Conservation (phyloP, 1,140 invertebrate genomes). For the Eufriesea mexicana region DNA sequence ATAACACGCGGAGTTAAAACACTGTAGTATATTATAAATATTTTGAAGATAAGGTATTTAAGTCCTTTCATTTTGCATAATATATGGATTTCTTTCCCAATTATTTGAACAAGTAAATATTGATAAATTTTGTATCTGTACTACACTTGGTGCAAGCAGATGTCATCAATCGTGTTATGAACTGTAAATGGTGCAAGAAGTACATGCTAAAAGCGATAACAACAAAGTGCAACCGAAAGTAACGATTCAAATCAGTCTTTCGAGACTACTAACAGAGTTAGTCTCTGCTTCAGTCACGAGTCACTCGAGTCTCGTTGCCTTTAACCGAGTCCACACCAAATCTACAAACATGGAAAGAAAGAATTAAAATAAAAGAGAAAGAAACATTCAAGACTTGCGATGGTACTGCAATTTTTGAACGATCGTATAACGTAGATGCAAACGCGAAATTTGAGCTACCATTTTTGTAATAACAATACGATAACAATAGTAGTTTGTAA, state of each 20-base stretch:
- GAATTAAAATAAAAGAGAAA: neutral
- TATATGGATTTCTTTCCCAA: too few species aligned
- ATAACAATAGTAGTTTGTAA: neutral
- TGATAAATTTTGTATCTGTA: too few species aligned
- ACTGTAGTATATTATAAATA: too few species aligned
- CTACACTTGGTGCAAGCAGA: too few species aligned
- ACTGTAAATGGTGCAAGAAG: too few species aligned
- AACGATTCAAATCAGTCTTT: constrained; percentile 12
- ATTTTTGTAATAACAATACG: neutral
- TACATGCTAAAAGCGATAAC: neutral
- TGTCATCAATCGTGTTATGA: too few species aligned
- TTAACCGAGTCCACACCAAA: neutral
- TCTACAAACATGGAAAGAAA: neutral
- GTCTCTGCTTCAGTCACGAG: neutral
- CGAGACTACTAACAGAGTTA: neutral
- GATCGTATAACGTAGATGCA: too few species aligned
- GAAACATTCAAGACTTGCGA: neutral
- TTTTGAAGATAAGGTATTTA: too few species aligned
- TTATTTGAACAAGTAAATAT: too few species aligned
- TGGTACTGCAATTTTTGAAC: neutral
- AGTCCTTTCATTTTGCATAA: too few species aligned
- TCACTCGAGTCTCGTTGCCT: neutral
- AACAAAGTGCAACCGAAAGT: neutral
- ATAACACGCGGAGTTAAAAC: too few species aligned
- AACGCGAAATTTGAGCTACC: neutral